phyloP scores from a whole-genome alignment of 2,888 invertebrate species.

The Alsophila aescularia region DNA sequence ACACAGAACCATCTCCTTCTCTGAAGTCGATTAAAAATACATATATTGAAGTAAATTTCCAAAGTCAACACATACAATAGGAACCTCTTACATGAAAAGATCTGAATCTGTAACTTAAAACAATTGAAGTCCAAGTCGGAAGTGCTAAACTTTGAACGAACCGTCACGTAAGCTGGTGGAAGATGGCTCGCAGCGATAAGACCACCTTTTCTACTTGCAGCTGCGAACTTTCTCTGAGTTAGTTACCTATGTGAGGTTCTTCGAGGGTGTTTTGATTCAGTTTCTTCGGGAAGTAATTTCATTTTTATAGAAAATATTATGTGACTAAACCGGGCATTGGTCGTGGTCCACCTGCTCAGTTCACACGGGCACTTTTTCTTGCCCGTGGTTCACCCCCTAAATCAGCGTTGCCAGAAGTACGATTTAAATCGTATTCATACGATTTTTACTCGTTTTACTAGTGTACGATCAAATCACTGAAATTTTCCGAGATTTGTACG shows the following conservation, averaged over 20 bases:
- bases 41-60: no score
- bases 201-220: slow-evolving; percentile 1
- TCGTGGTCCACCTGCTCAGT: neutral
- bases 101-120: slow-evolving; percentile 15
- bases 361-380: neutral
- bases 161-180: slow-evolving; percentile 8
- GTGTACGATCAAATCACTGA: no score
- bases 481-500: no score
- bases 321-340: neutral
- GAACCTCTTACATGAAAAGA: slow-evolving; percentile 9
- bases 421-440: no score
- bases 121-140: slow-evolving; percentile 15
- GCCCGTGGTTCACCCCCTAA: no score
- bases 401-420: no score
- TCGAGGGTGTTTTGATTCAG: neutral
- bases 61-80: neutral
- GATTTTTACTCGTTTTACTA: no score
- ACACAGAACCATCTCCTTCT: no score
- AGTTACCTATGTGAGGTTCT: neutral
- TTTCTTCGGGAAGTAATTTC: neutral
- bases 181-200: slow-evolving; percentile 23
- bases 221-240: slow-evolving; percentile 1
- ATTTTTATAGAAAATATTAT: neutral
- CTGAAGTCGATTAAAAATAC: no score
- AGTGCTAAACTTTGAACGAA: slow-evolving; percentile 16